A percentile compares a stretch with the other conserved stretches of the same genome.
Evolutionary conservation across 2,113 vertebrate species (phyloP).

Genomic region (Hypanus sabinus): DNA sequence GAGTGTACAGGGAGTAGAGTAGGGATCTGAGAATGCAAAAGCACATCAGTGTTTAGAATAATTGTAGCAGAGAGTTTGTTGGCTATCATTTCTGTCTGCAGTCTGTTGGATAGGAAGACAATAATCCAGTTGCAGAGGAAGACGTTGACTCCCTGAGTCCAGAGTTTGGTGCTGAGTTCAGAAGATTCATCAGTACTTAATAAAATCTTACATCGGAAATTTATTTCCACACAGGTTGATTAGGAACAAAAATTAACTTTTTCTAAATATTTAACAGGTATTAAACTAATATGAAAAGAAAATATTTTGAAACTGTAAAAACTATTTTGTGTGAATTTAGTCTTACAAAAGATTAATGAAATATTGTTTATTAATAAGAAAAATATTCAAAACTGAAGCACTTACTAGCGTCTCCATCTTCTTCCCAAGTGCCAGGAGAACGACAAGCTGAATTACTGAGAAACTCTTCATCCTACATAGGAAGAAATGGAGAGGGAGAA

Average conservation of each 20-base stretch:
- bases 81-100: no score
- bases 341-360: background rate
- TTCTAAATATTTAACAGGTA: background rate
- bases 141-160: no score
- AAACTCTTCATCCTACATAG: background rate
- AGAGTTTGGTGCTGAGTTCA: no score
- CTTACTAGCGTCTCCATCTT: conserved; percentile 33
- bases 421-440: conserved; percentile 24
- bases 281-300: background rate
- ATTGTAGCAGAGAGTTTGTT: no score
- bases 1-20: no score
- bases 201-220: background rate
- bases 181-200: background rate
- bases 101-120: no score
- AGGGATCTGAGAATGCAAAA: no score
- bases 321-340: background rate
- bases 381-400: background rate
- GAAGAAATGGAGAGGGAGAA: background rate
- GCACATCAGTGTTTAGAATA: no score
- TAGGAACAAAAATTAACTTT: background rate
- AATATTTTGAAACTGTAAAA: background rate
- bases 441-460: background rate
- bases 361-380: background rate
- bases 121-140: no score
- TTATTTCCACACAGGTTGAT: background rate